Conservation (phyloP, 2,113 vertebrate species). For the Catharus fuscescens region DNA sequence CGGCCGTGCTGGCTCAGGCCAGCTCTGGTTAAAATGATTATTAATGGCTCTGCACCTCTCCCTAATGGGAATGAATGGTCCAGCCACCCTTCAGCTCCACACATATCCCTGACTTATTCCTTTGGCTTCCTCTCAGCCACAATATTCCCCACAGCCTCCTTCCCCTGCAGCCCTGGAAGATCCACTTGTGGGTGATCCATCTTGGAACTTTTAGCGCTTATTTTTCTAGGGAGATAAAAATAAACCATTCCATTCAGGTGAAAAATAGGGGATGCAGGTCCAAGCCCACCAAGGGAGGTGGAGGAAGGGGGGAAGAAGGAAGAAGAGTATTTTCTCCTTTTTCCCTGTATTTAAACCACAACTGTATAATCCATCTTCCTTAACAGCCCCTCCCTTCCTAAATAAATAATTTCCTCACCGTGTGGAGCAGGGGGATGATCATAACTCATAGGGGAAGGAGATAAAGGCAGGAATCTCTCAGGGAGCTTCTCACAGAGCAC, state of each 20-base stretch:
- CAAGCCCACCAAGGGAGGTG: not conserved
- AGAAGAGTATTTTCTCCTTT: not conserved
- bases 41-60: constrained; percentile 31
- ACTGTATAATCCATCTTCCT: not conserved
- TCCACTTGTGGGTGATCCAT: not conserved
- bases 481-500: accelerated
- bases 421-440: not conserved
- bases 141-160: not conserved
- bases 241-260: not conserved
- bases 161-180: constrained; percentile 7
- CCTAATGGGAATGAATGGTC: constrained; percentile 50
- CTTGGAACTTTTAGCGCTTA: constrained; percentile 6
- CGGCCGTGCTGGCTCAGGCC: not conserved
- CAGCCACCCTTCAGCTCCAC: not conserved
- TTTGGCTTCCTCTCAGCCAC: not conserved
- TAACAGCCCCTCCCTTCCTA: not conserved
- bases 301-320: not conserved
- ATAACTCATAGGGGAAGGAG: not conserved
- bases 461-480: not conserved
- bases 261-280: not conserved
- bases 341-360: not conserved
- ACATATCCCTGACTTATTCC: constrained; percentile 20
- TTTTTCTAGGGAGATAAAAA: constrained; percentile 27
- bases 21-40: constrained; percentile 51
- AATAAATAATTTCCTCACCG: not conserved